Evolutionary conservation across 2,888 invertebrate genomes (phyloP), one percentile per base, ranked within the genome.

Genomic region (Plagodis dolabraria): DNA sequence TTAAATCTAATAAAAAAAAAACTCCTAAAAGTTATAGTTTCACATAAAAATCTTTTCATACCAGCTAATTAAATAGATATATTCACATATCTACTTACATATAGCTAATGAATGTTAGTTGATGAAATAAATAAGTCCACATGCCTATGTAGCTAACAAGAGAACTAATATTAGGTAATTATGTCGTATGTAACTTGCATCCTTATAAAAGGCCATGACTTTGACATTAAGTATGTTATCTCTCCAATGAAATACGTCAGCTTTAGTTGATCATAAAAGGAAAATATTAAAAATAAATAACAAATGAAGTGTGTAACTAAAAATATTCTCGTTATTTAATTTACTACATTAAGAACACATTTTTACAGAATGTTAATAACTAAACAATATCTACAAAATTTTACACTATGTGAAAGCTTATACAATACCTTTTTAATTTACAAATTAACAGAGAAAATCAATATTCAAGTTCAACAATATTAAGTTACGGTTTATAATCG

Each of bases 271-370:
- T 52, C 42, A 9, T n/a, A 42, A 22, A 43, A 33, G 60, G 56
- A 55, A 68, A 69, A 56, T 51, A 54, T 35, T 36, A 10, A 22
- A 82, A 85, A 85, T 85, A 85, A 89, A 81, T 79, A 86, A 87
- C 82, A 82, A 22, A 67, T 76, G 57, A 69, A 71, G 74, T 86
- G 83, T 89, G 87, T 92, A 93, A 93, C 93, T 93, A 93, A 93
- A 40, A 93, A 92, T 92, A 93, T 92, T 90, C 83, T 90, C 89
- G 86, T 92, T 92, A 93, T 93, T 93, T 93, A 93, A 93, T 93
- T 93, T 93, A 93, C 92, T 93, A 93, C 77, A 82, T 85, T 92
- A 93, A 93, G 93, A 93, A 93, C 93, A 93, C 93, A 93, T 92
- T 92, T 92, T 93, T 92, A 93, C 92, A 93, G 86, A 91, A 91